These are phyloP conservation scores for Camptogramma bilineatum DNA, from an alignment of 2,888 invertebrate genomes.

Conservation along the genomic window DNA sequence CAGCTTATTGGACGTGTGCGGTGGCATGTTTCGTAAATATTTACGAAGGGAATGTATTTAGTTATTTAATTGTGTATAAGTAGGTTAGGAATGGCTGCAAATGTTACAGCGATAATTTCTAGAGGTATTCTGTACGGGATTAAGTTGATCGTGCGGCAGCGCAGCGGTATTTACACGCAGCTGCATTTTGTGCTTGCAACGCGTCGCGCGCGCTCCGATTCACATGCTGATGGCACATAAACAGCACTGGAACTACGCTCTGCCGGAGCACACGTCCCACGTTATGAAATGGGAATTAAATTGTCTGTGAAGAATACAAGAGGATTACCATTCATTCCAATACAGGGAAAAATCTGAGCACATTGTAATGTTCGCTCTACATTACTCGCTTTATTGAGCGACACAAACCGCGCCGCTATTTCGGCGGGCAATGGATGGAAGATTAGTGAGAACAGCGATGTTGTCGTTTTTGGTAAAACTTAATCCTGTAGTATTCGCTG, in stretches of 20 bases:
- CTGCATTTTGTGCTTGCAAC: conserved; percentile 46
- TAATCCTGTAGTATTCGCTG: conserved; percentile 55
- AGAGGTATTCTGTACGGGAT: neutral
- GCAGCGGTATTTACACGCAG: conserved; percentile 21
- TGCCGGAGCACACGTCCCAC: conserved; percentile 57
- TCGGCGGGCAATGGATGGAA: conserved; percentile 48
- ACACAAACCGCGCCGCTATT: conserved; percentile 11
- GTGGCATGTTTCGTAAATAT: conserved; percentile 36
- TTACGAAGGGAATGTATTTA: conserved; percentile 19
- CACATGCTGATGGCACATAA: conserved; percentile 55
- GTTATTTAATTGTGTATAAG: conserved; percentile 17
- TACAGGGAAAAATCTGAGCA: conserved; percentile 28
- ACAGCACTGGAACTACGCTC: conserved; percentile 45
- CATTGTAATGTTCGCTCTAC: conserved; percentile 37
- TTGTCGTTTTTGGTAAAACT: conserved; percentile 34
- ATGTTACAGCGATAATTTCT: neutral
- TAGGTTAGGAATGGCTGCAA: neutral
- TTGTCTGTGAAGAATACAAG: conserved; percentile 75
- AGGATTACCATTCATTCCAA: conserved; percentile 62
- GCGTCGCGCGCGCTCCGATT: conserved; percentile 56
- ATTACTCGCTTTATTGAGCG: conserved; percentile 41
- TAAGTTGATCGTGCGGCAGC: conserved; percentile 18
- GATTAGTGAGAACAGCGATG: conserved; percentile 20
- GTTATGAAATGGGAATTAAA: conserved; percentile 76
- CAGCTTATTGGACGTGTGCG: conserved; percentile 47